Base-by-base conservation (phyloP, 2,888 invertebrate genomes). In the Oligia strigilis region DNA sequence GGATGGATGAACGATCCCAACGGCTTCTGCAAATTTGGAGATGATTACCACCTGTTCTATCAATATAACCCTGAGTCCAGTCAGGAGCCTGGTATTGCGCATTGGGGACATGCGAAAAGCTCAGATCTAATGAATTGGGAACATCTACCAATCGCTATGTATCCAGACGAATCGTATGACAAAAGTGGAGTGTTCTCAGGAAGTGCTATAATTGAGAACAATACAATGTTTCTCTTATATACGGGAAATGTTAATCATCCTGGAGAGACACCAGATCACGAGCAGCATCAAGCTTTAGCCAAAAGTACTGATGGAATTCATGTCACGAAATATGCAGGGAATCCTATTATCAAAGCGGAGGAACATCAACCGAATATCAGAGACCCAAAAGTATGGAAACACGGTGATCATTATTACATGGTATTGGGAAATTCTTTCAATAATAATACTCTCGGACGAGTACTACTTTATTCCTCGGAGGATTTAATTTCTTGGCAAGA, bases 1-100 rank as follows among this genome's bases (percentile, higher is more conserved):
- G 97, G 97, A 66, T 97, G 97, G 97, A 96, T 97, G 93, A 97
- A 97, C 87, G 97, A 97, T 77, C 97, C 97, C 0, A 97, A 97
- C 77, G 97, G 97, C 9, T 96, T 97, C 81, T 93, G 96, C 75
- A 82, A 91, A 65, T 96, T 90, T 82, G 88, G 93, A 9, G 91
- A 92, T 2, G 92, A 94, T 40, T 97, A 96, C 82, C 97, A 97
- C 84, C 87, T 97, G 6, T 97, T 97, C 83, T 97, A 96, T 86
- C 97, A 97, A 88, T 94, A 94, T 86, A 96, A 97, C 81, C 97
- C 97, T 36, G 2, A 13, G 2, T 8, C 19, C 55, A 94, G 95
- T 69, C 86, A 88, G 2, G 92, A 85, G 4, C 92, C 96, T 0
- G 94, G 95, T 4, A 92, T 91, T 36, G 97, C 96, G 64, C 94